Conservation (phyloP, 2,113 vertebrate genomes). For the Apaloderma vittatum region DNA sequence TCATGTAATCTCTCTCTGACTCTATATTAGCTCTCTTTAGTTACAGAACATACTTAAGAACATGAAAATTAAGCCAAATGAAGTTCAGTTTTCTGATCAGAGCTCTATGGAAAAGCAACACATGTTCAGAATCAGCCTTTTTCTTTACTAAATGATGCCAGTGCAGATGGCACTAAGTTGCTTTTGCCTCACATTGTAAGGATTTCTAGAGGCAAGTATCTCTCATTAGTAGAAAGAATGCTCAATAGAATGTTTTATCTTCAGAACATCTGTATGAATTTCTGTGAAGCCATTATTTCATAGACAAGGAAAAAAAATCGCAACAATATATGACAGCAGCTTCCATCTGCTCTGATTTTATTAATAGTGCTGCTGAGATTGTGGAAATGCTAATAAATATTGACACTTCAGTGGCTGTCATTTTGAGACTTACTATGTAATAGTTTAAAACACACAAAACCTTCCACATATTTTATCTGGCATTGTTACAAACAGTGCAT, state of each 20-base stretch:
- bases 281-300: not conserved
- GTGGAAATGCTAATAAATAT: slow-evolving; percentile 9
- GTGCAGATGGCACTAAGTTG: not conserved
- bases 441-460: not conserved
- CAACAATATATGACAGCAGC: not conserved
- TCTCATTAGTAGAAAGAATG: not conserved
- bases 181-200: not conserved
- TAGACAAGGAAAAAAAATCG: not conserved
- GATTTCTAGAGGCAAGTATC: not conserved
- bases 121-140: not conserved
- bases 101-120: not conserved
- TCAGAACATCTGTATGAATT: not conserved
- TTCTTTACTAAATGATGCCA: not conserved
- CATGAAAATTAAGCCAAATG: not conserved
- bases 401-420: not conserved
- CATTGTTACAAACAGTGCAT: not conserved
- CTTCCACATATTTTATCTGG: not conserved
- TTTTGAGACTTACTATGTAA: not conserved
- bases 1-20: not conserved
- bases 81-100: not conserved
- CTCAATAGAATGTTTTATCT: not conserved
- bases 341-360: slow-evolving; percentile 42
- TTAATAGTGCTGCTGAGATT: not conserved
- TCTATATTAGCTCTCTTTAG: not conserved
- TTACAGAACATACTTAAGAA: not conserved